Conservation (phyloP, 2,113 vertebrate genomes). For the Lipophrys pholis region DNA sequence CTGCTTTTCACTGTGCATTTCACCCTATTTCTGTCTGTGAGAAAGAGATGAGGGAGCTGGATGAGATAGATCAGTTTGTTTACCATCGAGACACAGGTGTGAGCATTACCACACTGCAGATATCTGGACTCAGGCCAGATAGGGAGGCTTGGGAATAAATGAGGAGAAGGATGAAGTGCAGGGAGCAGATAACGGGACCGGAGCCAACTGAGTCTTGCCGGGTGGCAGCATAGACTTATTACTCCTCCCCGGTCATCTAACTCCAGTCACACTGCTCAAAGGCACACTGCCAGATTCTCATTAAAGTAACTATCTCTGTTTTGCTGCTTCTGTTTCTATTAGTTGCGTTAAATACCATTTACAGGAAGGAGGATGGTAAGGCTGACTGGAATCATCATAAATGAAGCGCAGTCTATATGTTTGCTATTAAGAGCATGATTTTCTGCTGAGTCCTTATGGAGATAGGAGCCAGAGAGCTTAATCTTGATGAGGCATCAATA, state of each 20-base stretch:
- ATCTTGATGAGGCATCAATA: slow-evolving; percentile 12
- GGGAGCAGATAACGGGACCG: slow-evolving; percentile 35
- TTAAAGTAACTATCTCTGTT: slow-evolving; percentile 40
- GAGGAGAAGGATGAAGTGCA: slow-evolving; percentile 53
- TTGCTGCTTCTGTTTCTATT: slow-evolving; percentile 23
- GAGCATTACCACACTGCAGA: slow-evolving; percentile 35
- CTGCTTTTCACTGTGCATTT: neutral
- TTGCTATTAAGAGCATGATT: slow-evolving; percentile 4
- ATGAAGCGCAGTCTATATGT: neutral
- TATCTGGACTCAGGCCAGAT: slow-evolving; percentile 51
- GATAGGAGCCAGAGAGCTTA: neutral
- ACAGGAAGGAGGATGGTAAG: slow-evolving; percentile 19
- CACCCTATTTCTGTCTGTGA: slow-evolving; percentile 27
- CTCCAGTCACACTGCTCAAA: slow-evolving; percentile 45
- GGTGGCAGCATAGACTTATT: slow-evolving; percentile 59
- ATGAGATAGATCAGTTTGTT: slow-evolving; percentile 56
- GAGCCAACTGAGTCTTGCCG: slow-evolving; percentile 52
- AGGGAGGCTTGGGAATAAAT: slow-evolving; percentile 54
- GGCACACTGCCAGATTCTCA: slow-evolving; percentile 37
- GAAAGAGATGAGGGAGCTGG: neutral
- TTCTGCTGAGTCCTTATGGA: slow-evolving; percentile 33
- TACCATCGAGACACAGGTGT: slow-evolving; percentile 58
- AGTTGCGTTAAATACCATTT: slow-evolving; percentile 21
- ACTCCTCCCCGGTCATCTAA: slow-evolving; percentile 50
- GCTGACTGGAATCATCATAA: slow-evolving; percentile 33